Base-by-base conservation (phyloP, 2,797 vertebrate species). In the Phalloptychus januarius region DNA sequence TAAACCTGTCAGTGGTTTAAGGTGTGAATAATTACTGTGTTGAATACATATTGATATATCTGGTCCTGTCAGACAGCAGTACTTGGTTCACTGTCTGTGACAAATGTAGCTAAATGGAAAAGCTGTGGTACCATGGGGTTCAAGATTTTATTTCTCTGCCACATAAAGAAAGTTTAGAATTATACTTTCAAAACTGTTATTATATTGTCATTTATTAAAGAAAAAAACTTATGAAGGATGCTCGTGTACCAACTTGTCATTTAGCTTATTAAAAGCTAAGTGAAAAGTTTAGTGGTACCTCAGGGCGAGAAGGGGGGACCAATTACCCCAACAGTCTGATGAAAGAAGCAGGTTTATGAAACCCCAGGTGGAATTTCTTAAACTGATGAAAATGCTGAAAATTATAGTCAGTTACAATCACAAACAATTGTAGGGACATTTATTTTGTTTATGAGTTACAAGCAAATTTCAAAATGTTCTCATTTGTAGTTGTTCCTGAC, bases 21-120 rank as follows among this genome's bases (percentile, higher is more conserved):
- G 33, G 44, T 74, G 40, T 33, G 42, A 75, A 2, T 75, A 33
- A 75, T 45, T 11, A 23, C 20, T 48, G 18, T 58, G 40, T 58
- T 28, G 25, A 42, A 76, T 6, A 45, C 36, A 76, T 16, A 67
- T 42, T 65, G 8, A 69, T 65, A 16, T 73, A 71, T 44, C 44
- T 54, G 74, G 28, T 70, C 46, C 46, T 82, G 25, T 36, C 76
- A 76, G 56, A 46, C 69, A 52, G 70, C 58, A 40, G 72, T 18
- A 70, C 63, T 36, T 74, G 33, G 71, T 78, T 72, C 69, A 72
- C 42, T 40, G 36, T 72, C 48, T 67, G 67, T 82, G 88, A 88
- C 72, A 86, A 88, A 88, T 88, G 79, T 16, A 69, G 40, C 36
- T 71, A 65, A 86, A 85, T 58, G 77, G 63, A 83, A 75, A 73